Evolutionary conservation across 2,113 vertebrate species (phyloP).

Genomic region (Calidris pygmaea): DNA sequence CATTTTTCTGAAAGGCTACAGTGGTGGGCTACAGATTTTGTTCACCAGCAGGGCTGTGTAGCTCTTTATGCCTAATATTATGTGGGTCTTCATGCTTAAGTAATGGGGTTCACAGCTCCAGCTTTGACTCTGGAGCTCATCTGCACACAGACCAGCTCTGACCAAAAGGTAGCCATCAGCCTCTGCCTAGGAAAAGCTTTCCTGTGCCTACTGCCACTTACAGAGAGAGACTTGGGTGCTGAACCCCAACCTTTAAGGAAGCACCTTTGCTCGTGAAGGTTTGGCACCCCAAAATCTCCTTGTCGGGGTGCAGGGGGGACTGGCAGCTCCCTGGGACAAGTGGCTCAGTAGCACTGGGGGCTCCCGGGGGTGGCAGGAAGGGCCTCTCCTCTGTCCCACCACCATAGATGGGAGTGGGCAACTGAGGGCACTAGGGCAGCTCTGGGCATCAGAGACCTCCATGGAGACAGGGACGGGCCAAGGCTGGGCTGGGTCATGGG

Average conservation of each 20-base stretch:
- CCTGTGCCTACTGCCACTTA: too few species aligned
- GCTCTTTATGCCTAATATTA: not conserved
- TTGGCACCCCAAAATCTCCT: not conserved
- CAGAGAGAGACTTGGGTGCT: not conserved
- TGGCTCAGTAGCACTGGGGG: not conserved
- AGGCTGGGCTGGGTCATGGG: fast-evolving
- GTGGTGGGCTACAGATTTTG: not conserved
- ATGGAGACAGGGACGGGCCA: too few species aligned
- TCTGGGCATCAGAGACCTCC: not conserved
- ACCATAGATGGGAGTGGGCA: not conserved
- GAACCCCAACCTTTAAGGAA: not conserved
- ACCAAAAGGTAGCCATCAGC: too few species aligned
- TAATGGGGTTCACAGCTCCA: not conserved
- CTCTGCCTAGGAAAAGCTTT: not conserved
- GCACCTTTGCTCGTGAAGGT: not conserved
- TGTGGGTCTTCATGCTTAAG: not conserved
- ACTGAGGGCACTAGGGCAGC: not conserved
- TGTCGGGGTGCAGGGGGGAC: too few species aligned
- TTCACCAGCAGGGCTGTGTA: not conserved
- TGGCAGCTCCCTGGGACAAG: fast-evolving
- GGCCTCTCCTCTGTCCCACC: too few species aligned
- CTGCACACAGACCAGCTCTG: not conserved
- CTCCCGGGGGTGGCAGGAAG: not conserved
- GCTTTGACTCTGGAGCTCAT: not conserved
- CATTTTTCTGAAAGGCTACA: not conserved